phyloP scores from a whole-genome alignment of 2,113 vertebrate species.

The Cairina moschata region DNA sequence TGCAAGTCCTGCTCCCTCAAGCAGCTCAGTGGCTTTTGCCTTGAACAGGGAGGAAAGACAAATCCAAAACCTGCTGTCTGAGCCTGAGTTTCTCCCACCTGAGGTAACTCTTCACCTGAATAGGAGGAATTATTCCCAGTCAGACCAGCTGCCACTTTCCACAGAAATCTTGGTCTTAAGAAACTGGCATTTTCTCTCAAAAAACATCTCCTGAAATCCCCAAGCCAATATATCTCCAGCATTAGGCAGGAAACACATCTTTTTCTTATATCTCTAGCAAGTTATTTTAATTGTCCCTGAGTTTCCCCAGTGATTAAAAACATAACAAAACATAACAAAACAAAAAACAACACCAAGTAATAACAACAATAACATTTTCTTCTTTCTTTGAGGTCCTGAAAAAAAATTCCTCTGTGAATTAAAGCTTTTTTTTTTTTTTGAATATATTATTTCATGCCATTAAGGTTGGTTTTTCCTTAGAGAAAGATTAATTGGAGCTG shows the following conservation, averaged over 20 bases:
- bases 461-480: neutral
- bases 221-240: neutral
- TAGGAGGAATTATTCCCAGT: neutral
- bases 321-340: neutral
- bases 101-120: neutral
- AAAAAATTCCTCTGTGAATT: neutral
- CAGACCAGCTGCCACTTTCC: neutral
- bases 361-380: slow-evolving; percentile 6
- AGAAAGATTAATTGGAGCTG: neutral
- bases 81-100: neutral
- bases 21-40: neutral
- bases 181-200: neutral
- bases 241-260: neutral
- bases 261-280: neutral
- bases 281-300: slow-evolving; percentile 45
- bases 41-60: neutral
- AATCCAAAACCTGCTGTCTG: neutral
- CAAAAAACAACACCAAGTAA: neutral
- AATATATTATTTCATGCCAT: neutral
- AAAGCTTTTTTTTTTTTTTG: neutral
- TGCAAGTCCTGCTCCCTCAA: neutral
- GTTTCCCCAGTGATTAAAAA: slow-evolving; percentile 34
- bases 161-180: neutral
- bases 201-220: neutral
- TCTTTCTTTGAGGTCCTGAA: slow-evolving; percentile 15